Percentiles rank a stretch among this genome's conserved stretches.
Evolutionary conservation across 2,888 invertebrate genomes (phyloP).

Genomic region (Tuta absoluta): DNA sequence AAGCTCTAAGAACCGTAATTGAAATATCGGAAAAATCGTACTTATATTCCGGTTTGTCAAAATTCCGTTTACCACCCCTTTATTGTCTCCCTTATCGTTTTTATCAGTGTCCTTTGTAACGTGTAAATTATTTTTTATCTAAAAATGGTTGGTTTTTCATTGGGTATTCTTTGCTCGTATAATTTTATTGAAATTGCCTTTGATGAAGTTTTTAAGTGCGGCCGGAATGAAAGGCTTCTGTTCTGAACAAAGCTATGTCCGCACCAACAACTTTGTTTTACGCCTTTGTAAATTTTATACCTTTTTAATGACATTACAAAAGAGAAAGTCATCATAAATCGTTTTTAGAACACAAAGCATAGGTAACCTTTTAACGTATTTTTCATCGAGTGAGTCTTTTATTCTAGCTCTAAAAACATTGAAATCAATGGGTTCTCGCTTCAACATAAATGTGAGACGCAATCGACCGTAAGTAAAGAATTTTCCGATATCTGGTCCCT

Average conservation of each 20-base stretch:
- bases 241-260: background rate
- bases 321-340: background rate
- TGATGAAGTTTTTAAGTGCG: background rate
- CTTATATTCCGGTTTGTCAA: too few species aligned
- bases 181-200: conserved; percentile 2
- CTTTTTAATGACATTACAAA: background rate
- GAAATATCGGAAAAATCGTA: too few species aligned
- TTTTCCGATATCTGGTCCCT: conserved; percentile 39
- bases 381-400: background rate
- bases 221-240: conserved; percentile 1
- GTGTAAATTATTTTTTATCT: background rate
- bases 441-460: conserved; percentile 29
- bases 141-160: background rate
- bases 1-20: too few species aligned
- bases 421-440: background rate
- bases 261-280: background rate
- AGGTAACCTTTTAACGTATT: background rate
- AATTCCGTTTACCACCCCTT: too few species aligned
- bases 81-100: too few species aligned
- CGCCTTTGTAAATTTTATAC: background rate
- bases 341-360: background rate
- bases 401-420: background rate
- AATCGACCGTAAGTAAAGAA: conserved; percentile 39
- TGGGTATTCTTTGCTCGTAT: background rate
- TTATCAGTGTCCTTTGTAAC: background rate